Conservation (phyloP, 1,140 invertebrate species). For the Limonius californicus region DNA sequence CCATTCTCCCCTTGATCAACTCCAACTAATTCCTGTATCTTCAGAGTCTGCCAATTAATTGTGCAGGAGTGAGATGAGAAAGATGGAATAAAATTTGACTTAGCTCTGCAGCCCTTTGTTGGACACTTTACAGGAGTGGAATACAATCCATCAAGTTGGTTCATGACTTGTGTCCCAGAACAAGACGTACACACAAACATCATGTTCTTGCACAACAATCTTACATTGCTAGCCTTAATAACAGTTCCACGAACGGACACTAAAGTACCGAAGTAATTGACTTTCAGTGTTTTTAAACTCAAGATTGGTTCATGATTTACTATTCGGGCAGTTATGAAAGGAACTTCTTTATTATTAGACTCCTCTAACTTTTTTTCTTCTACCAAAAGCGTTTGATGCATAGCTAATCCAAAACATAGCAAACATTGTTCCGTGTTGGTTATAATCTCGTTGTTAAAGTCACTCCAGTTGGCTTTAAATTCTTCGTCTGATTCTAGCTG, state of each 20-base stretch:
- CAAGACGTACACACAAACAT: constrained; percentile 79
- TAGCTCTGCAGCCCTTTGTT: constrained; percentile 54
- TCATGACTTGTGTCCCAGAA: constrained; percentile 56
- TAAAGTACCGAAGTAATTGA: constrained; percentile 78
- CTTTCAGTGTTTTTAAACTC: constrained; percentile 70
- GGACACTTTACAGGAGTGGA: constrained; percentile 55
- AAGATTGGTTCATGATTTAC: constrained; percentile 66
- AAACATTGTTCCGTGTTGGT: constrained; percentile 62
- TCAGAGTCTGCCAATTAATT: constrained; percentile 74
- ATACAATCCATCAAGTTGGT: constrained; percentile 60
- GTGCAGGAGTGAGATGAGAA: constrained; percentile 69
- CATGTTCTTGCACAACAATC: constrained; percentile 69
- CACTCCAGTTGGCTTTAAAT: constrained; percentile 57
- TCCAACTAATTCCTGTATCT: constrained; percentile 68
- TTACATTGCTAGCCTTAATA: constrained; percentile 73
- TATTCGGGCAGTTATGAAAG: constrained; percentile 52
- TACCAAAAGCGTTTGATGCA: constrained; percentile 60
- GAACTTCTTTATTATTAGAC: constrained; percentile 27
- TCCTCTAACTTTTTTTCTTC: constrained; percentile 20
- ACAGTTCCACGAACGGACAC: constrained; percentile 82
- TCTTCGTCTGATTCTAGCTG: constrained; percentile 56
- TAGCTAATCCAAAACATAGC: constrained; percentile 64
- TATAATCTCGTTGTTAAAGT: constrained; percentile 62
- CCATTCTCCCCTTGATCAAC: constrained; percentile 67
- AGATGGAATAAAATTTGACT: constrained; percentile 64